Conservation (phyloP, 2,888 invertebrate species). For the Melikaiella ostensackeni region DNA sequence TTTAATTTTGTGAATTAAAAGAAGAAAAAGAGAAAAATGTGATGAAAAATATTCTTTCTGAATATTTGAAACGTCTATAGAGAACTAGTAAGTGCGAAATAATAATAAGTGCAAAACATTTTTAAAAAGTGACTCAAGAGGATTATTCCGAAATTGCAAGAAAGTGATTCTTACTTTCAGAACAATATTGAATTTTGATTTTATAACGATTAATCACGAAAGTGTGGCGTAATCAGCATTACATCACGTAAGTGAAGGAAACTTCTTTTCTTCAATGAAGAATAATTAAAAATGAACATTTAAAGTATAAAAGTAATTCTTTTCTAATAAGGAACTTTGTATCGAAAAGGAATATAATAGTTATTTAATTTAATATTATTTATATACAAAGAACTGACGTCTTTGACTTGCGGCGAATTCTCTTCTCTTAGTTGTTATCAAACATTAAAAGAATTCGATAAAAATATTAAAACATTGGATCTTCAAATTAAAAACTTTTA, state of each 20-base stretch:
- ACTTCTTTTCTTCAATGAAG: slow-evolving; percentile 23
- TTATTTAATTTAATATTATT: not conserved
- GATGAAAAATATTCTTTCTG: not conserved
- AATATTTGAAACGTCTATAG: not conserved
- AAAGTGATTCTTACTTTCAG: not conserved
- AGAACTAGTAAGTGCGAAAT: not conserved
- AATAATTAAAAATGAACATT: not conserved
- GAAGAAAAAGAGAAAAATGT: not conserved
- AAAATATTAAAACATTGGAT: not conserved
- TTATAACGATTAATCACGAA: not conserved
- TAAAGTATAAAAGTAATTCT: not conserved
- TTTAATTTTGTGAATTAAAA: no score
- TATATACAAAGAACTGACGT: slow-evolving; percentile 29
- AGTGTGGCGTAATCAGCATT: not conserved
- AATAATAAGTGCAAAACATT: no score
- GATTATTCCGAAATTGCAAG: not conserved
- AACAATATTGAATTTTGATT: no score
- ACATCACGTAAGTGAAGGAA: not conserved
- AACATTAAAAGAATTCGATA: not conserved
- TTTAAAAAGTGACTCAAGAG: not conserved
- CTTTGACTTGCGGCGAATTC: slow-evolving; percentile 5
- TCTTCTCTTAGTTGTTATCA: not conserved
- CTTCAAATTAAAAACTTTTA: not conserved
- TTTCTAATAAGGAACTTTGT: not conserved
- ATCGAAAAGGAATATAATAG: not conserved